phyloP scores from a whole-genome alignment of 2,888 invertebrate genomes.

The Quadroppia sp. region DNA sequence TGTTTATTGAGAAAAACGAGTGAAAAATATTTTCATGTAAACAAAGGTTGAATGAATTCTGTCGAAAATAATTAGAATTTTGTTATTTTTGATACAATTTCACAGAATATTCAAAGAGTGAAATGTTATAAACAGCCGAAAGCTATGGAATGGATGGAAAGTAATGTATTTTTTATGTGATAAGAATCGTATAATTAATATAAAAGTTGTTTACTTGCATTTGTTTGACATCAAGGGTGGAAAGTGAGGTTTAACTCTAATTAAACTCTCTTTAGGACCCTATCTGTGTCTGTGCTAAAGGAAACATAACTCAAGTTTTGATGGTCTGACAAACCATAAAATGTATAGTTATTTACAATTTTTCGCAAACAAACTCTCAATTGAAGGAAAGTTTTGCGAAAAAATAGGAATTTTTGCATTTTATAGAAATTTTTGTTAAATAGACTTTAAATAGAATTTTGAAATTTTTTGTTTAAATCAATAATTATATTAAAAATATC shows the following conservation, averaged over 20 bases:
- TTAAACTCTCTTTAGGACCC: background rate
- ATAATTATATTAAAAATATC: too few relatives aligned
- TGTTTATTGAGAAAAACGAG: background rate
- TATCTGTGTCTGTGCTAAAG: background rate
- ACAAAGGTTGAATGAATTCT: slow-evolving; percentile 31
- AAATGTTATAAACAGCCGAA: background rate
- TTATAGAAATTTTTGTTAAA: too few relatives aligned
- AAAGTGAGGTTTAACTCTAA: background rate
- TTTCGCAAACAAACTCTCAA: too few relatives aligned
- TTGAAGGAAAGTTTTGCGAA: too few relatives aligned
- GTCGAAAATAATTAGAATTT: background rate
- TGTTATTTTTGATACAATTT: slow-evolving; percentile 16
- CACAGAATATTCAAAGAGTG: too few relatives aligned
- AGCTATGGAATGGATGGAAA: background rate
- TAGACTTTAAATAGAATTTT: too few relatives aligned
- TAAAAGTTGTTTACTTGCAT: slow-evolving; percentile 9
- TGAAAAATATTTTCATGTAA: background rate
- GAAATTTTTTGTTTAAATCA: too few relatives aligned
- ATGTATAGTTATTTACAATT: background rate
- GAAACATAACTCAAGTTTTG: background rate
- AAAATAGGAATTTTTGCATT: too few relatives aligned
- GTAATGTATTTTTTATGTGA: background rate
- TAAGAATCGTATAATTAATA: too few relatives aligned
- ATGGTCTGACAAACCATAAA: background rate
- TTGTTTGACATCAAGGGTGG: background rate